Evolutionary conservation across 2,113 vertebrate genomes (phyloP).

Genomic region (Tupaia tana): DNA sequence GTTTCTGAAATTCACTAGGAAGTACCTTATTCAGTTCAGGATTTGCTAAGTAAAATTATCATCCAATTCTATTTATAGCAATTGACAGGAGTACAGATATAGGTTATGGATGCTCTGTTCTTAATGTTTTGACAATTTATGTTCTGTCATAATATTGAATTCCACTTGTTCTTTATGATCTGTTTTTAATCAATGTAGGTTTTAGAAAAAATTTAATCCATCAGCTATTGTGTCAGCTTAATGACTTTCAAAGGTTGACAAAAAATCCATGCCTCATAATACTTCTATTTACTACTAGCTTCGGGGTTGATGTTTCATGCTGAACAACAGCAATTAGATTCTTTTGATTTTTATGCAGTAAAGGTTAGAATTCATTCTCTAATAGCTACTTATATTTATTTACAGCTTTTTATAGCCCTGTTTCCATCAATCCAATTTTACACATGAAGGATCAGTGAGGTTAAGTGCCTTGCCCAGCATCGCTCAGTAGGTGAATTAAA

Average conservation of each 20-base stretch:
- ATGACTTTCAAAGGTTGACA: conserved; percentile 12
- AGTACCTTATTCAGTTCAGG: background rate
- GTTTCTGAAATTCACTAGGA: background rate
- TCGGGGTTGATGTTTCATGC: background rate
- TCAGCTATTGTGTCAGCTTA: conserved; percentile 14
- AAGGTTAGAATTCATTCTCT: conserved; percentile 35
- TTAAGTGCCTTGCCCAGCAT: conserved; percentile 1
- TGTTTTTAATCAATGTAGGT: conserved; percentile 15
- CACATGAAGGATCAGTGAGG: background rate
- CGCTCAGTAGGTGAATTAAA: background rate
- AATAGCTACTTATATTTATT: conserved; percentile 38
- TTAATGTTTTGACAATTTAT: background rate
- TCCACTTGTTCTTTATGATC: background rate
- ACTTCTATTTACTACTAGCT: conserved; percentile 5
- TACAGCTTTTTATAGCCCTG: background rate
- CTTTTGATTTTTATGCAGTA: conserved; percentile 1
- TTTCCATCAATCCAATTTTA: conserved; percentile 14
- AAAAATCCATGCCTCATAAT: background rate
- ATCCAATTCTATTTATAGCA: background rate
- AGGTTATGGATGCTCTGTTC: background rate
- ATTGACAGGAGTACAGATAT: background rate
- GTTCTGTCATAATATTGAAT: conserved; percentile 18
- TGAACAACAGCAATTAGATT: conserved; percentile 33
- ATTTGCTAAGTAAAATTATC: background rate
- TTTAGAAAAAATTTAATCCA: conserved; percentile 18